phyloP scores from a whole-genome alignment of 2,113 vertebrate species.

The Raja brachyura region DNA sequence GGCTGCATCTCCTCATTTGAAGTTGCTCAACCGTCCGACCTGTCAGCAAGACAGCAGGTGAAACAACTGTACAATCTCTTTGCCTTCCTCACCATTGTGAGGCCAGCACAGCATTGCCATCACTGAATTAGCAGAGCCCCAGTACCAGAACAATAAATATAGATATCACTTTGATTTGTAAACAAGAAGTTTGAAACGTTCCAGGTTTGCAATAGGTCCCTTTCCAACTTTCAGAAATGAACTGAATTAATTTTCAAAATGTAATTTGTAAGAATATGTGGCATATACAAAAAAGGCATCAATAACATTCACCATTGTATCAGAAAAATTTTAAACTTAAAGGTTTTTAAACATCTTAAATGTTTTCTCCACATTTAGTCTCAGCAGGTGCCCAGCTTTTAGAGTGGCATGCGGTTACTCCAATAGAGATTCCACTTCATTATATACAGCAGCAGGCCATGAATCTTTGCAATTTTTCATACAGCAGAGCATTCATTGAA shows the following conservation, averaged over 20 bases:
- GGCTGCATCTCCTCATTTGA: slow-evolving; percentile 41
- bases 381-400: no score
- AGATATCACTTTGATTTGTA: not conserved
- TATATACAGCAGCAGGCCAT: not conserved
- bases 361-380: not conserved
- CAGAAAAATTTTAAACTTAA: no score
- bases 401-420: no score
- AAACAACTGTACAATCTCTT: not conserved
- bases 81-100: not conserved
- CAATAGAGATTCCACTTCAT: not conserved
- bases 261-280: not conserved
- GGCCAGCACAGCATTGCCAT: not conserved
- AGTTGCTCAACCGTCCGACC: slow-evolving; percentile 38
- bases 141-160: not conserved
- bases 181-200: not conserved
- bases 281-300: no score
- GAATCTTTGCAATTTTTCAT: not conserved
- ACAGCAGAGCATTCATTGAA: not conserved
- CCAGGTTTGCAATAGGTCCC: not conserved
- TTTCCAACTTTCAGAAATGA: not conserved
- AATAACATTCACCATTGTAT: not conserved
- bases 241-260: not conserved
- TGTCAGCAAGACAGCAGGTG: slow-evolving; percentile 47
- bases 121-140: not conserved
- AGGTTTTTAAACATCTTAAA: not conserved